Evolutionary conservation across 2,797 vertebrate genomes (phyloP).

Genomic region (Macroramphosus scolopax): DNA sequence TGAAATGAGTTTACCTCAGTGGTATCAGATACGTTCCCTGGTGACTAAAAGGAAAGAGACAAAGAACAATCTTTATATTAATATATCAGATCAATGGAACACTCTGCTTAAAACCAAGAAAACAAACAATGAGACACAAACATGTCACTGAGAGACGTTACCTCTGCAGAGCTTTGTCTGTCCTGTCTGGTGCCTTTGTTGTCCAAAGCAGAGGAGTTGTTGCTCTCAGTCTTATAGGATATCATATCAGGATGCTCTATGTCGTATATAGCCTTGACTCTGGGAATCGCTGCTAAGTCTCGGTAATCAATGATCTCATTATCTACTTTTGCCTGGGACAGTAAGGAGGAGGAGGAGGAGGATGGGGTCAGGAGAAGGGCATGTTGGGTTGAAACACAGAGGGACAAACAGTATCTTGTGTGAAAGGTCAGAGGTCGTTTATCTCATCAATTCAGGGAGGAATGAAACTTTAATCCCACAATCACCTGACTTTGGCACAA

Average conservation of each 20-base stretch:
- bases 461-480: conserved; percentile 57
- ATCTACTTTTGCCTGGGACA: conserved; percentile 91
- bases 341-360: conserved; percentile 11
- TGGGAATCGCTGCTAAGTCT: conserved; percentile 95
- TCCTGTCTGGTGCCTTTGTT: conserved; percentile 80
- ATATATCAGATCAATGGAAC: too few species aligned
- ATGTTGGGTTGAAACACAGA: background rate
- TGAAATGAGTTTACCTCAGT: conserved; percentile 49
- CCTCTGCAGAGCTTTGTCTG: conserved; percentile 77
- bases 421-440: conserved; percentile 43
- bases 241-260: conserved; percentile 95
- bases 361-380: conserved; percentile 2
- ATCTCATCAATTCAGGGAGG: conserved; percentile 37
- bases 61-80: conserved; percentile 3
- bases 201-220: conserved; percentile 74
- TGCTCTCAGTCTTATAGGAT: conserved; percentile 87
- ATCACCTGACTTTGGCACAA: too few species aligned
- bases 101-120: conserved; percentile 42
- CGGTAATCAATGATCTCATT: conserved; percentile 96
- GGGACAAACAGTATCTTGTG: conserved; percentile 32
- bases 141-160: conserved; percentile 46
- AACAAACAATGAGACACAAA: conserved; percentile 29
- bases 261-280: conserved; percentile 96
- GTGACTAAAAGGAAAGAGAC: conserved; percentile 46
- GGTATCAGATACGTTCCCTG: conserved; percentile 42